Conservation (phyloP, 1,140 invertebrate genomes). For the Andrena cerasifolii region DNA sequence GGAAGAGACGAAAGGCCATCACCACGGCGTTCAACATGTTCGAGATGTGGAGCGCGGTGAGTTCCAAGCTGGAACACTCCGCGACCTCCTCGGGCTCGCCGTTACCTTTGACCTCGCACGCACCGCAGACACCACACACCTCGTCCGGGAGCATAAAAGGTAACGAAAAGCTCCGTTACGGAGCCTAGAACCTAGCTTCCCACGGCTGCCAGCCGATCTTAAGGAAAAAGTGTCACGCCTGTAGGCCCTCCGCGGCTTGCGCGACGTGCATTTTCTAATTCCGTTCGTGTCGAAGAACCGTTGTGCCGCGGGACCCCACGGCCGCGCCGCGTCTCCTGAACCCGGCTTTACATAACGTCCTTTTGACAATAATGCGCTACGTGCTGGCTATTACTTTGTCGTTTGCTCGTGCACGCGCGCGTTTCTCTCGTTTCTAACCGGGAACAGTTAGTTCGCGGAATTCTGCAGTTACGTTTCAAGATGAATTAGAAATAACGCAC, state of each 20-base stretch:
- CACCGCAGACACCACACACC: constrained; percentile 87
- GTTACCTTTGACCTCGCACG: constrained; percentile 79
- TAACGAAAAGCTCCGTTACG: constrained; percentile 78
- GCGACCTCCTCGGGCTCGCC: constrained; percentile 81
- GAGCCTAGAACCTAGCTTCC: constrained; percentile 6
- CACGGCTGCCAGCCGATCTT: constrained; percentile 24
- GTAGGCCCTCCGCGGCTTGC: neutral
- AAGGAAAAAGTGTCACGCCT: constrained; percentile 28
- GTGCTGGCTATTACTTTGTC: neutral
- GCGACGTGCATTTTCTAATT: constrained; percentile 46
- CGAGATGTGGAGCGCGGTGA: constrained; percentile 93
- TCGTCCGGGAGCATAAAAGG: constrained; percentile 93
- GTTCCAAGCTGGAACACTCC: constrained; percentile 89
- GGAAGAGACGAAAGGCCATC: constrained; percentile 69
- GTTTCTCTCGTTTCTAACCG: neutral
- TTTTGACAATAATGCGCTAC: constrained; percentile 36
- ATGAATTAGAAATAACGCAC: neutral
- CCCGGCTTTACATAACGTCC: constrained; percentile 34
- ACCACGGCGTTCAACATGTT: constrained; percentile 89
- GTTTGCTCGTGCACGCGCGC: no score
- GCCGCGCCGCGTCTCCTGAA: constrained; percentile 2
- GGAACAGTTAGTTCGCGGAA: constrained; percentile 1
- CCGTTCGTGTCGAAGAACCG: constrained; percentile 43
- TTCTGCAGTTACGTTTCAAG: neutral
- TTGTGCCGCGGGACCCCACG: constrained; percentile 23